Base-by-base conservation (phyloP, 2,797 vertebrate genomes). In the Hemitrygon akajei region DNA sequence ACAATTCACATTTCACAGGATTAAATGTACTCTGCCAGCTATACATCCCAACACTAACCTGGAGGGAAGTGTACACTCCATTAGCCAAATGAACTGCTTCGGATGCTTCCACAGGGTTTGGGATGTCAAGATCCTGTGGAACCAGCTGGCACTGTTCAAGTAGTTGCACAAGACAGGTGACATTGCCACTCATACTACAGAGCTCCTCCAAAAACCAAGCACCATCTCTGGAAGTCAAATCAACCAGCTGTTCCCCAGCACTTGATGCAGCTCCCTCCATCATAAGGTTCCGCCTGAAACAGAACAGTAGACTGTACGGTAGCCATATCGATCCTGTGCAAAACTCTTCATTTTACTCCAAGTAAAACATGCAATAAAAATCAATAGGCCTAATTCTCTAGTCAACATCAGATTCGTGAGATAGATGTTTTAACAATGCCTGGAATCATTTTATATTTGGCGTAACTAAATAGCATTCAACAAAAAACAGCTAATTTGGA, bases 151-250 rank as follows among this genome's bases (percentile, higher is more conserved):
- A 99, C 94, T 97, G 98, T 91, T 99, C 98, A 92, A 99, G 96
- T 94, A 99, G 95, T 73, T 98, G 98, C 27, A 98, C 96, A 81
- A 99, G 96, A 69, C 98, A 98, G 0, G 98, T 98, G 94, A 99
- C 97, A 18, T 99, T 99, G 9, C 98, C 98, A 0, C 98, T 98
- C 98, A 99, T 99, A 94, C 98, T 98, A 96, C 98, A 99, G 0
- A 99, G 97, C 96, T 99, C 99, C 95, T 99, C 99, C 95, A 99
- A 95, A 95, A 99, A 99, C 99, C 99, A 99, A 11, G 98, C 98
- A 71, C 99, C 98, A 37, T 99, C 99, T 30, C 99, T 97, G 0
- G 98, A 99, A 0, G 97, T 98, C 95, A 99, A 95, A 94, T 99
- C 99, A 18, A 99, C 97, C 94, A 99, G 97, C 87, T 99, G 99